These are phyloP conservation scores for Branchellion lobata DNA, from an alignment of 2,888 invertebrate species.

Conservation along the genomic window DNA sequence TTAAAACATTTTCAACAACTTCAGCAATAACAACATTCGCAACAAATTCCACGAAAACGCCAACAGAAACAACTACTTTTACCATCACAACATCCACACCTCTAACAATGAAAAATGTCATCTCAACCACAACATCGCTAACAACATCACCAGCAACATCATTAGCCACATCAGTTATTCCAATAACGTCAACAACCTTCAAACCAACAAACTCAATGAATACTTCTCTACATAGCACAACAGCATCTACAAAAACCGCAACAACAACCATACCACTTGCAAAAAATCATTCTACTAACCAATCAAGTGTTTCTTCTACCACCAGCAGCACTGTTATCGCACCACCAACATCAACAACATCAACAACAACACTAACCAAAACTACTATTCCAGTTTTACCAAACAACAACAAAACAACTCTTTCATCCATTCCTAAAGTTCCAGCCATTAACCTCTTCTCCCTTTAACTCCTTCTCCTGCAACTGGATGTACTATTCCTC, in stretches of 20 bases:
- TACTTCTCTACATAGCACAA: neutral
- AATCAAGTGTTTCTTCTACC: neutral
- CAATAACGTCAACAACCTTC: neutral
- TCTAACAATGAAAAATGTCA: neutral
- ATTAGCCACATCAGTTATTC: neutral
- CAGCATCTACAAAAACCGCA: neutral
- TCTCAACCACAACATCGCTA: slow-evolving; percentile 6
- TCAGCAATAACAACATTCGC: neutral
- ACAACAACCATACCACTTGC: slow-evolving; percentile 3
- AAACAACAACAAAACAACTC: neutral
- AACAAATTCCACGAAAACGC: neutral
- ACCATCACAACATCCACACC: neutral
- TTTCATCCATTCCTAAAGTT: no score
- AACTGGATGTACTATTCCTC: no score
- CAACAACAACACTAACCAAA: neutral
- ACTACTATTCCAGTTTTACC: slow-evolving; percentile 1
- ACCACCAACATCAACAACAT: slow-evolving; percentile 15
- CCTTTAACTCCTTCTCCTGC: no score
- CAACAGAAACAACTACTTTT: neutral
- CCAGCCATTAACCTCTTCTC: no score
- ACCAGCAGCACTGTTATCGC: neutral
- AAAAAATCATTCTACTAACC: neutral
- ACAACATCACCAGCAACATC: neutral
- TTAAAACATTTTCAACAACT: neutral
- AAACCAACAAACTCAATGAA: neutral